Conservation (phyloP, 2,113 vertebrate species). For the Sapayoa aenigma region DNA sequence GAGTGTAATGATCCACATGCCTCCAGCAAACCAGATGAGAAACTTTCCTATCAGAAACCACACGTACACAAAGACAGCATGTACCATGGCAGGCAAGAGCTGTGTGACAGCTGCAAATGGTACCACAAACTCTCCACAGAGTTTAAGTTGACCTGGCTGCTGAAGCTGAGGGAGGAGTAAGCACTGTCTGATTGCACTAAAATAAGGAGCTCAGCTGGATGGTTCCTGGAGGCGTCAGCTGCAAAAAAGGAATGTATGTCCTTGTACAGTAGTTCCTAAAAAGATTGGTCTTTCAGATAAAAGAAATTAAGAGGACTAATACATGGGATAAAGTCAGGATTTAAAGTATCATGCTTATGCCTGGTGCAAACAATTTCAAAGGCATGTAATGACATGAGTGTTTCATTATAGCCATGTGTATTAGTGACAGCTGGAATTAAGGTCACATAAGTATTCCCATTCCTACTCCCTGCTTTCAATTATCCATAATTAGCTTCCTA, state of each 20-base stretch:
- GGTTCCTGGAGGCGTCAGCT: neutral
- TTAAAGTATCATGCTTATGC: neutral
- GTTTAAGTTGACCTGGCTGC: neutral
- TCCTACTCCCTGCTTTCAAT: constrained; percentile 46
- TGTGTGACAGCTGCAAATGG: neutral
- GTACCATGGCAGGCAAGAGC: rapidly evolving
- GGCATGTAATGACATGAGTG: neutral
- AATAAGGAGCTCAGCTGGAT: neutral
- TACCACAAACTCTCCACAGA: neutral
- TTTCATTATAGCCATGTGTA: constrained; percentile 19
- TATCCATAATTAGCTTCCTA: constrained; percentile 46
- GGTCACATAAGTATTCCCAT: constrained; percentile 36
- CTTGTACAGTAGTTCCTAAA: neutral
- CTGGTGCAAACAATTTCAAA: constrained; percentile 27
- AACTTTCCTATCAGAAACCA: neutral
- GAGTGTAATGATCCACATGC: neutral
- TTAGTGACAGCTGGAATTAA: constrained; percentile 46
- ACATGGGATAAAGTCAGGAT: neutral
- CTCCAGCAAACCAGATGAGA: neutral
- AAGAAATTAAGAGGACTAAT: constrained; percentile 18
- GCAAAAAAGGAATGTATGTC: neutral
- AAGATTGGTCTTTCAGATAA: neutral
- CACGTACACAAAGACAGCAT: neutral
- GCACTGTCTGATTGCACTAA: neutral
- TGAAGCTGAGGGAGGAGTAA: neutral